Base-by-base conservation (phyloP, 2,113 vertebrate species). In the Alectura lathami region DNA sequence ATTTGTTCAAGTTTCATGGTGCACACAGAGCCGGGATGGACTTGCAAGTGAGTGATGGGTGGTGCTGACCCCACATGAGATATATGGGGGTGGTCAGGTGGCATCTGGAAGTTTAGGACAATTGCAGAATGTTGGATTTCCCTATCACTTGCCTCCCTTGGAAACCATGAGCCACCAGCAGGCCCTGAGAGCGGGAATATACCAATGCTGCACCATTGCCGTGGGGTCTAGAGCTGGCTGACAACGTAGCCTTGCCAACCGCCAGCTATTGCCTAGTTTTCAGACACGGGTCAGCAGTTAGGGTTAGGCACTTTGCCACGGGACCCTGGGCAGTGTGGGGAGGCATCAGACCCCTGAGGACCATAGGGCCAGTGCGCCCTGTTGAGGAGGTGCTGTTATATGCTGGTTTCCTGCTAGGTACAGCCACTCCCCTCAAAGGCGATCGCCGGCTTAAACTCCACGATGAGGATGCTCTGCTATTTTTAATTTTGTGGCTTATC, bases 301-400 rank as follows among this genome's bases (percentile, higher is more conserved):
- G n/a, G n/a, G n/a, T n/a, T n/a, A n/a, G 32, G 43, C 30, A 47
- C 50, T 78, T 78, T 40, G 48, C 22, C 13, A 3, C 29, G 7
- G 48, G 57, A 24, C 29, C 45, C 34, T 51, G n/a, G 34, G 14
- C 1, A 0, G 20, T 8, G 40, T 30, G 8, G 23, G 30, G 24
- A 47, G 20, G 10, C 1, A 0, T 4, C 1, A 0, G 23, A 43
- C 20, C 27, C 60, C 27, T 29, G 4, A 2, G 48, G 32, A 17
- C 62, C 82, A 30, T 3, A 17, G 53, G 43, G 56, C 40, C 13
- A 18, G 9, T 53, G 70, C 9, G 6, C 60, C 40, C 7, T 0
- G 2, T 10, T 2, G 10, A 57, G 21, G 14, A 48, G 27, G 8
- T n/a, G 8, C 22, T 43, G 38, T 32, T 56, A 32, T 20, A 32